Evolutionary conservation across 2,888 invertebrate species (phyloP).

Genomic region (Pogonocherus hispidulus): DNA sequence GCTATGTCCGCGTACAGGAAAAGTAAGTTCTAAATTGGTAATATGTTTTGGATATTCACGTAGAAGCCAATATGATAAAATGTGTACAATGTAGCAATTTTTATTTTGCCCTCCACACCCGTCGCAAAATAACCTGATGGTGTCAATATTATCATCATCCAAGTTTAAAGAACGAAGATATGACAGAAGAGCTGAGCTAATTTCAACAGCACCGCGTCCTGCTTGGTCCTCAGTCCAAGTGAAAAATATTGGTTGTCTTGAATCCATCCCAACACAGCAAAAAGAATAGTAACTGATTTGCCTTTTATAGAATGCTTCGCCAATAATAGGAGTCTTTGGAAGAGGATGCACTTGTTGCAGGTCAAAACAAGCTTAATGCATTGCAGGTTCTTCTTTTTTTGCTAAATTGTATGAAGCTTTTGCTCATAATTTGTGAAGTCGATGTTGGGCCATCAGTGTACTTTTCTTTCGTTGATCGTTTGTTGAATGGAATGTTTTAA

Average conservation of each 20-base stretch:
- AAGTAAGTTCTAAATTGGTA: not conserved
- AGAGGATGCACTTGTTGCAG: conserved; percentile 42
- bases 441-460: not conserved
- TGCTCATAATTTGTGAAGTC: not conserved
- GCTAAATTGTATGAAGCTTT: not conserved
- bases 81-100: not conserved
- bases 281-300: conserved; percentile 40
- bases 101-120: not conserved
- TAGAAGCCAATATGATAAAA: not conserved
- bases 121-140: no score
- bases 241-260: conserved; percentile 32
- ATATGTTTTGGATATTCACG: not conserved
- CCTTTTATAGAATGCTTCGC: conserved; percentile 42
- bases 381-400: not conserved
- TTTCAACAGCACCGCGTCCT: conserved; percentile 29
- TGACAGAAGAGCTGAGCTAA: conserved; percentile 24
- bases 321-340: conserved; percentile 37
- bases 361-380: not conserved
- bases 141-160: no score
- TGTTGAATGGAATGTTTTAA: not conserved
- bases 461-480: not conserved
- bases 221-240: conserved; percentile 36
- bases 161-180: not conserved
- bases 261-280: conserved; percentile 35
- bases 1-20: not conserved